A percentile compares a stretch with the other conserved stretches of the same genome.
Evolutionary conservation across 2,888 invertebrate species (phyloP).

Genomic region (Pinctada fucata): DNA sequence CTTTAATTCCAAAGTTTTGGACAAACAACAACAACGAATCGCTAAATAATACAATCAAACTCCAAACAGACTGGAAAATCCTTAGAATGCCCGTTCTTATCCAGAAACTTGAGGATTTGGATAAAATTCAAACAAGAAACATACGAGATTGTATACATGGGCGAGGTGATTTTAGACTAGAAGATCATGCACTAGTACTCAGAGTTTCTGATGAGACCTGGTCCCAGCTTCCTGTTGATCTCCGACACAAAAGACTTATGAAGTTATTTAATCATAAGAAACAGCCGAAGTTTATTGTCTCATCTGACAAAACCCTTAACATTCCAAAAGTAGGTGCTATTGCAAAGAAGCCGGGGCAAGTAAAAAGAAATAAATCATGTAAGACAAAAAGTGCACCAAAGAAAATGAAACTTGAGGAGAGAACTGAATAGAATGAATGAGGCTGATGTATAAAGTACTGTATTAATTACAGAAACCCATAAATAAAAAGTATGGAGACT

Average conservation of each 20-base stretch:
- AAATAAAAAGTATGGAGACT: no score
- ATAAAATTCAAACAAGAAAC: background rate
- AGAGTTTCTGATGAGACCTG: background rate
- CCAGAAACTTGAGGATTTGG: background rate
- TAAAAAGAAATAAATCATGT: constrained; percentile 7
- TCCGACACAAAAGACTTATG: constrained; percentile 4
- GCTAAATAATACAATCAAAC: constrained; percentile 10
- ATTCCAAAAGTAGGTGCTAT: constrained; percentile 18
- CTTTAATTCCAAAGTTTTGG: background rate
- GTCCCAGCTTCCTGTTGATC: background rate
- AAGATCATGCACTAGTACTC: background rate
- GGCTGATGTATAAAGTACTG: no score
- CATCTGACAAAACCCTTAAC: background rate
- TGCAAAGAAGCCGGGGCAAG: constrained; percentile 12
- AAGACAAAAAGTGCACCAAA: no score
- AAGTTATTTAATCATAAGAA: background rate
- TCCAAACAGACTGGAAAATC: constrained; percentile 15
- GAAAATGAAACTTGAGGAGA: no score
- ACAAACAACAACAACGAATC: constrained; percentile 25
- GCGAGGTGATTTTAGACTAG: constrained; percentile 1
- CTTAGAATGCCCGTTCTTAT: background rate
- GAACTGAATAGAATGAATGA: no score
- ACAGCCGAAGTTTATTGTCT: background rate
- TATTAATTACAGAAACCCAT: no score
- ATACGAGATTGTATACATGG: constrained; percentile 1